Base-by-base conservation (phyloP, 2,797 vertebrate species). In the Jordanella pulchra region DNA sequence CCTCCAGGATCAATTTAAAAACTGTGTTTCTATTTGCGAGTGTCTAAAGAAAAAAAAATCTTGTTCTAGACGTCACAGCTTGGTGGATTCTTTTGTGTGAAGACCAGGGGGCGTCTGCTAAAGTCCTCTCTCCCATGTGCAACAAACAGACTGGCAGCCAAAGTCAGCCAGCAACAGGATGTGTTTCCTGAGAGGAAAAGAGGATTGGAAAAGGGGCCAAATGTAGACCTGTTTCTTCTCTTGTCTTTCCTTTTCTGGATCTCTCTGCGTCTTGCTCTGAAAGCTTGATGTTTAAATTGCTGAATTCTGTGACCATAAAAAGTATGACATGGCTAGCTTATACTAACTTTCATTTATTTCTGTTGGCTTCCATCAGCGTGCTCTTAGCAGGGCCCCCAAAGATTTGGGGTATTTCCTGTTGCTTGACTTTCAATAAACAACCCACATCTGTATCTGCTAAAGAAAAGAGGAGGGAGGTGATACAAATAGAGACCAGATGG, bases 151-250 rank as follows among this genome's bases (percentile, higher is more conserved):
- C 89, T 93, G 86, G 88, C 89, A 79, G 87, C 89, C 84, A 88
- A 91, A 90, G 91, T 94, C 93, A 80, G 93, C 95, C 93, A 93
- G 95, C 92, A 95, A 96, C 97, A 99, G 97, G 97, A 99, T 97
- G 96, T 93, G 93, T 96, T 98, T 99, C 98, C 97, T 98, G 95
- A 95, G 94, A 96, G 96, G 96, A 97, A 96, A 93, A 90, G 90
- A 89, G 89, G 91, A 89, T 87, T 83, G 90, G 89, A 90, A 85
- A 89, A 91, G 90, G 75, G 84, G 91, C 89, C 87, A 93, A 91
- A 89, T 91, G 91, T 84, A 85, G 89, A 86, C 84, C 79, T 64
- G 80, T 80, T 91, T 80, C 87, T 88, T 89, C 88, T 91, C 89
- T 86, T 86, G 87, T 92, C 91, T 91, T 87, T 89, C 90, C 87